Evolutionary conservation across 2,113 vertebrate species (phyloP).

Genomic region (Alaudala cheleensis): DNA sequence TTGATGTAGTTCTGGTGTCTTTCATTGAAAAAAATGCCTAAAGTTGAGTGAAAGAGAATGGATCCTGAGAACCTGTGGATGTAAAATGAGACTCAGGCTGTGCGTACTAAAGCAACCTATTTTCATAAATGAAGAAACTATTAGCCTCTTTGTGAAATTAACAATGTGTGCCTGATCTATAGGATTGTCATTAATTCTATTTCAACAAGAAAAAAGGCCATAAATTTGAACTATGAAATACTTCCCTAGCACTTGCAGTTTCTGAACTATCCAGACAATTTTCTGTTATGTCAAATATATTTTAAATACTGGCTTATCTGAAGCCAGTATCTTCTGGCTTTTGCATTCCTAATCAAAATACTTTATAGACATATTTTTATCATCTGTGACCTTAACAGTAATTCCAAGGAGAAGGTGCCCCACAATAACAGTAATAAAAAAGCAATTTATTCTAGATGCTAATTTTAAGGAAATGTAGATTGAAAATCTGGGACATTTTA

Average conservation of each 20-base stretch:
- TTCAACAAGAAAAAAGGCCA: constrained; percentile 19
- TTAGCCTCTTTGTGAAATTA: constrained; percentile 46
- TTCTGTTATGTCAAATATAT: constrained; percentile 37
- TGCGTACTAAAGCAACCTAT: constrained; percentile 32
- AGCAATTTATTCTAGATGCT: constrained; percentile 19
- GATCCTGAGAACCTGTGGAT: background rate
- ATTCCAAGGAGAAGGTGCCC: constrained; percentile 3
- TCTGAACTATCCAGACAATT: constrained; percentile 32
- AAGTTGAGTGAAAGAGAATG: background rate
- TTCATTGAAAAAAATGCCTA: constrained; percentile 25
- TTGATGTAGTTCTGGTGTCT: constrained; percentile 22
- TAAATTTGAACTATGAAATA: constrained; percentile 28
- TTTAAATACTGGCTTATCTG: constrained; percentile 47
- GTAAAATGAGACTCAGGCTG: constrained; percentile 35
- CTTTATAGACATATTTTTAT: constrained; percentile 32
- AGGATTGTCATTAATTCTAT: constrained; percentile 3
- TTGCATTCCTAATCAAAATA: constrained; percentile 54
- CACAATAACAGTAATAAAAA: background rate
- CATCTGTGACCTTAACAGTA: constrained; percentile 32
- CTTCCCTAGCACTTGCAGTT: constrained; percentile 6
- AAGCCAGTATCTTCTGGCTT: constrained; percentile 51
- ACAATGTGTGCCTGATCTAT: constrained; percentile 28
- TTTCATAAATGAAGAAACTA: constrained; percentile 61
- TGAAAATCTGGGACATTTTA: constrained; percentile 38
- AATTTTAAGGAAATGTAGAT: background rate